Base-by-base conservation (phyloP, 1,140 invertebrate species). In the Diabrotica undecimpunctata region DNA sequence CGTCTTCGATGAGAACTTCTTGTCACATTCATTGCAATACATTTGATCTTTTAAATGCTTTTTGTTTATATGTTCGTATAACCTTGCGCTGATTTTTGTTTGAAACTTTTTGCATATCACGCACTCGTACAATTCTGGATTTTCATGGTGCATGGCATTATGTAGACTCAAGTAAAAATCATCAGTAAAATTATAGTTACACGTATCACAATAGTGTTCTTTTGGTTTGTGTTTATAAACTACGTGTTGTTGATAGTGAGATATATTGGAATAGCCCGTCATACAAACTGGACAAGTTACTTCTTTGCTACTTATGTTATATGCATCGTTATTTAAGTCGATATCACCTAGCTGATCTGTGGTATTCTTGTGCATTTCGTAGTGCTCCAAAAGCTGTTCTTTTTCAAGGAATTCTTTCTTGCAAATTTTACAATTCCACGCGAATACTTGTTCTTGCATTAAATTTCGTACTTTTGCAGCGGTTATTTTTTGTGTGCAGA, bases 211-310 rank as follows among this genome's bases (percentile, higher is more conserved):
- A 46, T 10, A 46, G 6, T 46, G n/a, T 4, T 46, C 41, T 46
- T 46, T 46, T n/a, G 41, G 41, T 55, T 67, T 69, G 51, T 72
- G 70, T 10, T 68, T 68, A 10, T 66, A 57, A 7, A 61, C 38
- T 10, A 64, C 54, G 36, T 72, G 71, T n/a, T 68, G 67, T 12
- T 70, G 66, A 4, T 68, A 54, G 25, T 65, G 66, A 41, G 64
- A 66, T 46, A 68, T 64, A 38, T 66, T 58, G 7, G 62, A 5
- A 55, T 72, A 74, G 9, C 76, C 74, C 67, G 81, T 81, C 4
- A 77, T 72, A 61, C 82, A 83, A 6, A 75, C 69, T 6, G 79
- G 71, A 64, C 82, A 83, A 64, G 73, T 79, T 8, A 46, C 8
- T 46, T 25, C 25, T 25, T 25, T 25, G 25, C 25, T 25, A 4